Evolutionary conservation across 2,113 vertebrate species (phyloP).

Genomic region (Bostrychus sinensis): DNA sequence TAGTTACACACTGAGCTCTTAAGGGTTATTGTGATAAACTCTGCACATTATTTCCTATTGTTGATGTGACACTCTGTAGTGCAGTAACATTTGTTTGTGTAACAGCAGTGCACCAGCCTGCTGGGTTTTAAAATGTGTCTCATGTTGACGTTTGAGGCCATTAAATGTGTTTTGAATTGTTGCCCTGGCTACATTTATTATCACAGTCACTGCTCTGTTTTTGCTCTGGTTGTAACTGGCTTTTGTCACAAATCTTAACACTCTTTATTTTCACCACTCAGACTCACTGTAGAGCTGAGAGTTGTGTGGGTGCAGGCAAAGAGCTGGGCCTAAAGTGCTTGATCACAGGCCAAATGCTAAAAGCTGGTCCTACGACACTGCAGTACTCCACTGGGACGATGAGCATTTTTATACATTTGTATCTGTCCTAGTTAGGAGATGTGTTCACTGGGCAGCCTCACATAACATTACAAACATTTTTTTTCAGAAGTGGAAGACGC

Average conservation of each 20-base stretch:
- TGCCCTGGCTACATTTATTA: constrained; percentile 37
- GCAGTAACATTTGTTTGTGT: constrained; percentile 30
- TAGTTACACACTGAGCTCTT: constrained; percentile 43
- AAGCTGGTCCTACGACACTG: no score
- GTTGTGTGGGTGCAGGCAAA: no score
- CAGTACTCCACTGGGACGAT: no score
- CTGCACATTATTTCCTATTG: constrained; percentile 33
- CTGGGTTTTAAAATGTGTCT: constrained; percentile 47
- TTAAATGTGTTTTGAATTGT: constrained; percentile 61
- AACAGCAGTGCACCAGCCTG: constrained; percentile 36
- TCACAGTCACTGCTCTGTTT: constrained; percentile 14
- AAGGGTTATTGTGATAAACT: constrained; percentile 37
- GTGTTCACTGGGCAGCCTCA: no score
- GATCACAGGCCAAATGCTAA: no score
- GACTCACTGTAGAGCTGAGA: neutral
- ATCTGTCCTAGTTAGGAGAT: no score
- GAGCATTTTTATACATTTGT: no score
- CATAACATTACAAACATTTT: no score
- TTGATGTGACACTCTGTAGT: constrained; percentile 38
- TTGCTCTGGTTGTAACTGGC: constrained; percentile 2
- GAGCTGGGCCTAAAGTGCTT: no score
- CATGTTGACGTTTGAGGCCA: constrained; percentile 52
- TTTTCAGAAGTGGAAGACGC: no score
- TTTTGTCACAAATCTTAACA: neutral
- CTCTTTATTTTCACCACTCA: constrained; percentile 11